Evolutionary conservation across 1,140 invertebrate species (phyloP), one percentile per base, ranked within the genome.

Genomic region (Drosophila littoralis): DNA sequence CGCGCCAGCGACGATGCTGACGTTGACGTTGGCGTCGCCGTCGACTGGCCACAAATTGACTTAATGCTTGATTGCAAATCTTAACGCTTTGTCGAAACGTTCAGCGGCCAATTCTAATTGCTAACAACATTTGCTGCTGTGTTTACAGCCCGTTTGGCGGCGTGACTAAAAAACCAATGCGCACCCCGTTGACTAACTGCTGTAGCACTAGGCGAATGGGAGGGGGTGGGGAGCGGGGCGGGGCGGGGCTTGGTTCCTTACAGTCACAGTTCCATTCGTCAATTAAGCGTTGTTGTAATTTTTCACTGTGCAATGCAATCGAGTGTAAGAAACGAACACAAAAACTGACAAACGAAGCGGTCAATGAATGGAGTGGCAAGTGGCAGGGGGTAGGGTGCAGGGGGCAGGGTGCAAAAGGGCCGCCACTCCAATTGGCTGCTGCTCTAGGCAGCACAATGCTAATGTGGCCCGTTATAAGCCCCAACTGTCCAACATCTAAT

Each of bases 61-160:
- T 86, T 83, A 86, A 88, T 88, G 82, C 82, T 86, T 86, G 79
- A 86, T 86, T 86, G 84, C 68, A 77, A 83, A 77, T 88, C 83
- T 88, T 88, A 57, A 69, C 76, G 82, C 80, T 88, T 76, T 88
- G 84, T 82, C 79, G 79, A 82, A 81, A 83, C 80, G 65, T 79
- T 82, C 64, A 81, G 79, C 82, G 78, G 72, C 58, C 68, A 79
- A 73, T 88, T 86, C 75, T 88, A 88, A 86, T 86, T 82, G 71
- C 83, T 74, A 77, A 82, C 83, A 88, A 85, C 86, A 54, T 54
- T 54, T 88, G 61, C 63, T 68, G 72, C 38, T 50, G 54, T 58
- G 33, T 78, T 63, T 17, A 17, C n/a, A 69, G 51, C 35, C 33
- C 72, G 63, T 40, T 58, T 45, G 58, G 52, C 60, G 48, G 59